Conservation (phyloP, 2,113 vertebrate genomes). For the Phoxinus phoxinus region DNA sequence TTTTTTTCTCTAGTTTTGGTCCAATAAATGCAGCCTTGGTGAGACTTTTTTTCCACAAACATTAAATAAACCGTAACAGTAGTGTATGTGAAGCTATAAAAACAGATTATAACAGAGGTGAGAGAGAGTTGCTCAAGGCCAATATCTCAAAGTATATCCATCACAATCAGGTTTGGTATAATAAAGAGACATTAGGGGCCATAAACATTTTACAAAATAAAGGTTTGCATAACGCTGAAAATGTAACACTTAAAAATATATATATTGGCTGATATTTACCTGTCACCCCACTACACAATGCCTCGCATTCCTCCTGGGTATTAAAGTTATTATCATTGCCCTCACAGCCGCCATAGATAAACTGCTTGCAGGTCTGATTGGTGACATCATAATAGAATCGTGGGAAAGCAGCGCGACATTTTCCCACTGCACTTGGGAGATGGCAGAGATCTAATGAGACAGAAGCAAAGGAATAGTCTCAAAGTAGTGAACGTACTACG, state of each 20-base stretch:
- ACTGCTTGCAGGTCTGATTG: constrained; percentile 67
- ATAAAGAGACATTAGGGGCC: background rate
- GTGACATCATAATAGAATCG: constrained; percentile 77
- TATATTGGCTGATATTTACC: constrained; percentile 53
- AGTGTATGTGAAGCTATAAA: background rate
- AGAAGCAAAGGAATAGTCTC: background rate
- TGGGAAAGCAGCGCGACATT: constrained; percentile 74
- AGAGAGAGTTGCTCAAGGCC: background rate
- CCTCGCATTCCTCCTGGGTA: constrained; percentile 68
- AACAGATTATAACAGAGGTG: background rate
- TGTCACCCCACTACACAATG: constrained; percentile 66
- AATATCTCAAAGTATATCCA: background rate
- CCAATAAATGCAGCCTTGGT: background rate
- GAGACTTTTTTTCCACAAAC: background rate
- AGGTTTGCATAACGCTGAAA: background rate
- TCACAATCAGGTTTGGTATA: background rate
- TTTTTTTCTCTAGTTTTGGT: background rate
- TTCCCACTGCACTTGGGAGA: constrained; percentile 65
- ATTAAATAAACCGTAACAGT: background rate
- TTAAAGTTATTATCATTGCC: constrained; percentile 78
- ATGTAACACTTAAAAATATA: background rate
- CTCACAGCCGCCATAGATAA: constrained; percentile 81
- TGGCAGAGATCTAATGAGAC: constrained; percentile 69
- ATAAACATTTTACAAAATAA: background rate
- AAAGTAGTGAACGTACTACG: background rate